Percentiles rank a stretch among this genome's conserved stretches.
These are phyloP conservation scores for Drosophila bocki DNA, from an alignment of 1,140 invertebrate genomes.

Conservation along the genomic window DNA sequence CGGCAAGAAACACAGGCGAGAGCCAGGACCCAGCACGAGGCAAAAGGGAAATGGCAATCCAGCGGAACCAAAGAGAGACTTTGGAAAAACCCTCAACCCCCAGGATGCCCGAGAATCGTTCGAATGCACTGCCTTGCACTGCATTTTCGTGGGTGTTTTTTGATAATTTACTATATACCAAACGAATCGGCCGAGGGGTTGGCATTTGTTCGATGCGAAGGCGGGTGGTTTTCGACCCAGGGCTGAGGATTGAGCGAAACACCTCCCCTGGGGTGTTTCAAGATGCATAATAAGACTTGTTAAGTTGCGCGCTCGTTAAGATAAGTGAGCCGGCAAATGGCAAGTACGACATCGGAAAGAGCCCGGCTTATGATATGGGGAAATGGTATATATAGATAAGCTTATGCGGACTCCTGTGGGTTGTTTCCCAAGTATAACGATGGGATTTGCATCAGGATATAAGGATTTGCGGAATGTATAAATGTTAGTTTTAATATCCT, in stretches of 20 bases:
- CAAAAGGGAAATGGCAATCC: conserved; percentile 29
- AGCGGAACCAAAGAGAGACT: conserved; percentile 53
- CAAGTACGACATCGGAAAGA: conserved; percentile 74
- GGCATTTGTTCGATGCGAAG: conserved; percentile 11
- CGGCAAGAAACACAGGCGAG: conserved; percentile 44
- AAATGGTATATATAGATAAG: conserved; percentile 49
- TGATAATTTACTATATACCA: conserved; percentile 65
- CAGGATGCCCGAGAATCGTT: conserved; percentile 11
- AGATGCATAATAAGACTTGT: conserved; percentile 82
- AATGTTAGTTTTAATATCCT: conserved; percentile 14
- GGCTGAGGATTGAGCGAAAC: conserved; percentile 4
- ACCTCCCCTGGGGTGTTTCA: conserved; percentile 57
- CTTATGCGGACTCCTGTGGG: conserved; percentile 14
- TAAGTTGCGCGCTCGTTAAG: conserved; percentile 82
- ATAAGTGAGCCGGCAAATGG: conserved; percentile 82
- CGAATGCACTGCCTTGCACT: conserved; percentile 43
- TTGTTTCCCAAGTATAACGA: conserved; percentile 14
- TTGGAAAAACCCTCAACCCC: conserved; percentile 31
- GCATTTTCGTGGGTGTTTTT: conserved; percentile 64
- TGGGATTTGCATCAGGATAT: conserved; percentile 29
- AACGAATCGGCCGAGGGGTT: conserved; percentile 34
- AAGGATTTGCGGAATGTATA: conserved; percentile 10
- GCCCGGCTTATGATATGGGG: conserved; percentile 68
- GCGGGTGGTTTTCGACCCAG: conserved; percentile 8
- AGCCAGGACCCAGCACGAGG: conserved; percentile 7